Base-by-base conservation (phyloP, 2,888 invertebrate species). In the Cryptus viduatorius region DNA sequence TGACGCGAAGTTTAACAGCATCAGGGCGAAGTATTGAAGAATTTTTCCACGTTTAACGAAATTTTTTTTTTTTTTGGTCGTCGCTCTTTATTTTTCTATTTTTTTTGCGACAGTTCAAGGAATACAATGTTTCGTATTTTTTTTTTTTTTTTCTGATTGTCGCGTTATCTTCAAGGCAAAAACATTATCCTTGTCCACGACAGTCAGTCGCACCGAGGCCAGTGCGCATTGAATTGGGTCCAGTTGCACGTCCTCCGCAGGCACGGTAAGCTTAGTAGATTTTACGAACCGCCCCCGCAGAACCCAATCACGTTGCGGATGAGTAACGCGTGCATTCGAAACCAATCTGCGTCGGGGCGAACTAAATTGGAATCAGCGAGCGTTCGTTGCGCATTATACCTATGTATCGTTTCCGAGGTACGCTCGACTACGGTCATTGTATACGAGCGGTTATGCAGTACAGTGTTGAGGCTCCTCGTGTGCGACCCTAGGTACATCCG, bases 261-360 rank as follows among this genome's bases (percentile, higher is more conserved):
- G 46, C 61, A 29, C 44, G 72, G 50, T 59, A 81, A 86, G 86
- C 84, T 86, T 86, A 86, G 85, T 84, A 86, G 86, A 86, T 87
- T 88, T 88, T 76, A 85, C 84, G 85, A 84, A 83, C 79, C 89
- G 86, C 88, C 88, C 87, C 87, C 88, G 89, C 88, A 87, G 78
- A 87, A 88, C 87, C 88, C 89, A 89, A 89, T 89, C 88, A 89
- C 88, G 87, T 83, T 86, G 83, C 64, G 86, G 87, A 89, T 88
- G 89, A 89, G 86, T 87, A 87, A 88, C 87, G 88, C 81, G 86
- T 87, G 83, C 88, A 87, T 86, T 88, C 86, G 78, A 89, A 88
- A 89, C 87, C 88, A 89, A 88, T 88, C 87, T 84, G 87, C 87
- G 87, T 87, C 87, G 86, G 86, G 85, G 79, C 85, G 84, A 86